A percentile compares a stretch with the other conserved stretches of the same genome.
phyloP scores from a whole-genome alignment of 2,113 vertebrate genomes.

The Neolamprologus toae region DNA sequence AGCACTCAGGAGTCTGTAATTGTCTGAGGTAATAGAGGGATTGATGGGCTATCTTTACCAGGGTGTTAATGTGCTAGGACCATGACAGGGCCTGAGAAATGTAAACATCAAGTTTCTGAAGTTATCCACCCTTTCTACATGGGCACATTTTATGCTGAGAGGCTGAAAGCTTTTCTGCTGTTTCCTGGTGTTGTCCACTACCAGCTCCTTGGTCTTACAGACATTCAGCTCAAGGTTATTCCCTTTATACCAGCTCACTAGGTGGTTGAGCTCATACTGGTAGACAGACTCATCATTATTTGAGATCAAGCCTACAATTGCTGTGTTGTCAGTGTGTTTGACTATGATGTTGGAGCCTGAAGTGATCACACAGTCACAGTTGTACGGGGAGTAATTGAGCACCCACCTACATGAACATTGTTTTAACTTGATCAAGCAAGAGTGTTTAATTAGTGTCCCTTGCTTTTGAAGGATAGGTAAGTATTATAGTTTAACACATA shows the following conservation, averaged over 20 bases:
- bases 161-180: background rate
- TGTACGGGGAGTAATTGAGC: background rate
- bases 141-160: background rate
- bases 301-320: fast-evolving
- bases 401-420: background rate
- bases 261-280: background rate
- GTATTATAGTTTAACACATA: background rate
- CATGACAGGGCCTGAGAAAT: background rate
- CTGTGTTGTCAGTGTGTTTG: background rate
- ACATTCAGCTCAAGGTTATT: background rate
- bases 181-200: background rate
- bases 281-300: background rate
- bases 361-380: background rate
- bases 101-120: background rate
- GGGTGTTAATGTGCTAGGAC: background rate
- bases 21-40: background rate
- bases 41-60: background rate
- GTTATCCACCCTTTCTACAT: background rate
- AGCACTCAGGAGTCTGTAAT: background rate
- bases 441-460: background rate
- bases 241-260: background rate
- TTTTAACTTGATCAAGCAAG: background rate
- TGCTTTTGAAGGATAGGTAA: background rate
- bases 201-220: background rate
- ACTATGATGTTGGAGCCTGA: background rate